These are phyloP conservation scores for Catonia carolina DNA, from an alignment of 2,888 invertebrate species.

Conservation along the genomic window DNA sequence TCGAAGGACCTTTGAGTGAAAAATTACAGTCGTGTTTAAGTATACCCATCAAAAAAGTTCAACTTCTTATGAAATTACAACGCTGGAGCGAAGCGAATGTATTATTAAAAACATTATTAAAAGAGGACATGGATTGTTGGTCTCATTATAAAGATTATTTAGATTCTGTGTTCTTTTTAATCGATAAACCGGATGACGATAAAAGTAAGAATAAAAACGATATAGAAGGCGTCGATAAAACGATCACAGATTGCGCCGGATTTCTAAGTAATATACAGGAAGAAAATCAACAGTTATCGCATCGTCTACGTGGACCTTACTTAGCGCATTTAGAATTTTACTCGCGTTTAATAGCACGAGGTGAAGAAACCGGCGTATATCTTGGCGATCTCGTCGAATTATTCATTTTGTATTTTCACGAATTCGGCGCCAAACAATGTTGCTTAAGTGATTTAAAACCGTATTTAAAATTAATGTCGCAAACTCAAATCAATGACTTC, in stretches of 20 bases:
- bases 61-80: slow-evolving; percentile 63
- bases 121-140: slow-evolving; percentile 54
- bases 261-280: slow-evolving; percentile 41
- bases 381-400: slow-evolving; percentile 52
- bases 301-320: slow-evolving; percentile 65
- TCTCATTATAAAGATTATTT: slow-evolving; percentile 47
- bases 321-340: slow-evolving; percentile 74
- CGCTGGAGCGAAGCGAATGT: slow-evolving; percentile 68
- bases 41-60: slow-evolving; percentile 59
- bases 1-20: slow-evolving; percentile 68
- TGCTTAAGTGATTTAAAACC: slow-evolving; percentile 75
- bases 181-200: neutral
- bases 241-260: slow-evolving; percentile 41
- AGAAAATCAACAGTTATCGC: slow-evolving; percentile 22
- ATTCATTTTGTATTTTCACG: slow-evolving; percentile 68
- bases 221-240: slow-evolving; percentile 37
- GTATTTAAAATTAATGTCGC: slow-evolving; percentile 63
- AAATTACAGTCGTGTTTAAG: slow-evolving; percentile 61
- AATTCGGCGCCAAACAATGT: slow-evolving; percentile 82
- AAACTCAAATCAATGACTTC: slow-evolving; percentile 45
- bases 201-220: slow-evolving; percentile 45
- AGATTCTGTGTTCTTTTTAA: slow-evolving; percentile 32
- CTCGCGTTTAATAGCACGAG: slow-evolving; percentile 51
- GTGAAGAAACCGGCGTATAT: slow-evolving; percentile 48
- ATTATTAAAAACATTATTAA: slow-evolving; percentile 65